Conservation (phyloP, 2,797 vertebrate species). For the Ambastaia sidthimunki region DNA sequence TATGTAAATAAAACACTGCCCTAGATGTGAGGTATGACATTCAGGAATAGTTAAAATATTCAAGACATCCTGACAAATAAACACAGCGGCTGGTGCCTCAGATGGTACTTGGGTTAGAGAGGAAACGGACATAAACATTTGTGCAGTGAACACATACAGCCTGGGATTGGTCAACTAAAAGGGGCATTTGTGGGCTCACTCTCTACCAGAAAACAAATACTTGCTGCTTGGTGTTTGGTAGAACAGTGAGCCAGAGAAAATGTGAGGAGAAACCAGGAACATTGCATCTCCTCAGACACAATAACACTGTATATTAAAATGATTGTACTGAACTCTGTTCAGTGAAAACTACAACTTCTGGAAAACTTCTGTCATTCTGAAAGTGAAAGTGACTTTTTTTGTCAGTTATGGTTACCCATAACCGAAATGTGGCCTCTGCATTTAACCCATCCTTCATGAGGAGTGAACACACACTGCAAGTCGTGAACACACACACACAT, state of each 20-base stretch:
- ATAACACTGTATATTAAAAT: neutral
- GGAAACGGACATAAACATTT: slow-evolving; percentile 2
- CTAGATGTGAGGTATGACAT: neutral
- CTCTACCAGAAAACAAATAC: slow-evolving; percentile 9
- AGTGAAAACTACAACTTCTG: no score
- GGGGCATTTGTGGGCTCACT: neutral
- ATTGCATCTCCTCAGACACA: neutral
- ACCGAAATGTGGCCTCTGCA: no score
- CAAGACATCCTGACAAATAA: slow-evolving; percentile 47
- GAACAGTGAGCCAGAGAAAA: neutral
- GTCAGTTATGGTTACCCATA: no score
- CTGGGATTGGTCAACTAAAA: neutral
- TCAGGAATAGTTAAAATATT: slow-evolving; percentile 22
- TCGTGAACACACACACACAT: no score
- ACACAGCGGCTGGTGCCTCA: slow-evolving; percentile 10
- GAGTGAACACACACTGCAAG: no score
- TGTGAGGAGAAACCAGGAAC: neutral
- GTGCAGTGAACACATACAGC: neutral
- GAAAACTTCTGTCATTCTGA: neutral
- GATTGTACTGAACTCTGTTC: neutral
- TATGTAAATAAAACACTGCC: neutral
- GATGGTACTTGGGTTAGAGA: neutral
- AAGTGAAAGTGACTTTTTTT: no score
- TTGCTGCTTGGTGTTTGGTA: neutral
- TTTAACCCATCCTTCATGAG: no score